phyloP scores from a whole-genome alignment of 2,888 invertebrate species.

The Conomelus anceps region DNA sequence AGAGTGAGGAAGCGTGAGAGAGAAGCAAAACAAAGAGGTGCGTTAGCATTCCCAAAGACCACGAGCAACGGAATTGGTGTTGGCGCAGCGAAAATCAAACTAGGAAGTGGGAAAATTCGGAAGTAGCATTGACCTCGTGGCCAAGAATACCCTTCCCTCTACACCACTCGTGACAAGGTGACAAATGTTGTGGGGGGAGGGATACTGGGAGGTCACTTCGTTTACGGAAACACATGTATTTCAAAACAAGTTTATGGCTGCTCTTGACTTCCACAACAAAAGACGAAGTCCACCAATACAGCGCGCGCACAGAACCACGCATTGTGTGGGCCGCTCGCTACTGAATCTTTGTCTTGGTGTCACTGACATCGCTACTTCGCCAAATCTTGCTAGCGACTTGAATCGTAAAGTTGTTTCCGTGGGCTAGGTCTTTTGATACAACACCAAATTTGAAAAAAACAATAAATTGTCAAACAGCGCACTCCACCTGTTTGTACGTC shows the following conservation, averaged over 20 bases:
- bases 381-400: neutral
- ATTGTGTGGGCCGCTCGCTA: neutral
- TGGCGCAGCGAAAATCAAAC: neutral
- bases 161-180: no score
- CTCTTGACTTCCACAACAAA: neutral
- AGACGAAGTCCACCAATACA: neutral
- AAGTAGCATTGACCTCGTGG: neutral
- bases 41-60: neutral
- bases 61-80: neutral
- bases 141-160: neutral
- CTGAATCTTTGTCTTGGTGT: neutral
- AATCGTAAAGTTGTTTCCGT: neutral
- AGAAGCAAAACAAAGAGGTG: neutral
- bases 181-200: neutral
- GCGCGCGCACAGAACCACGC: neutral
- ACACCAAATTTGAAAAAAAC: neutral
- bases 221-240: neutral
- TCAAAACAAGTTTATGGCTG: neutral
- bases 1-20: neutral
- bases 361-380: neutral
- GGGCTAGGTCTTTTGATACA: neutral
- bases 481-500: no score
- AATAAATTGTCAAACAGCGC: no score
- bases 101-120: neutral
- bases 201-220: neutral